Percentiles rank a stretch among this genome's conserved stretches.
phyloP scores from a whole-genome alignment of 2,113 vertebrate genomes.

The Nematolebias whitei region DNA sequence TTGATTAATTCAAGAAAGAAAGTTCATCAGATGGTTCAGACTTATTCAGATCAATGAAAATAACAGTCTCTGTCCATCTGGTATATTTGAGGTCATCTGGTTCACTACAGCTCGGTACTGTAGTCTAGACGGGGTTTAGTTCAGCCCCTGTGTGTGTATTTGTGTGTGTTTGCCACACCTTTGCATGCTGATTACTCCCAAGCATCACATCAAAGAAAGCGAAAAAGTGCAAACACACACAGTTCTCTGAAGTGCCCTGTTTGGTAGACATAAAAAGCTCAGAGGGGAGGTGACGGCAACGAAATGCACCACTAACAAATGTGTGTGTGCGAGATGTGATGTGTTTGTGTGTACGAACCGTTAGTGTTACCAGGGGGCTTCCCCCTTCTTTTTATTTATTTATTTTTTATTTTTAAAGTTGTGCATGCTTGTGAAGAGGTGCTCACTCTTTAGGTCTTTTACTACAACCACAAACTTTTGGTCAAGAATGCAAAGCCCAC shows the following conservation, averaged over 20 bases:
- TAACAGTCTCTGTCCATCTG: no score
- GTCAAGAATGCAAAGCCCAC: constrained; percentile 5
- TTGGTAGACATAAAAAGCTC: constrained; percentile 40
- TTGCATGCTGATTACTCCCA: constrained; percentile 35
- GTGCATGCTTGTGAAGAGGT: neutral
- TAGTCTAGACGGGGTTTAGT: constrained; percentile 47
- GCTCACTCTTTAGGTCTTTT: neutral
- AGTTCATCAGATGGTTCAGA: no score
- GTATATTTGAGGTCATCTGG: no score
- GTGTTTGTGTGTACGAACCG: constrained; percentile 23
- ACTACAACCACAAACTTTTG: constrained; percentile 4
- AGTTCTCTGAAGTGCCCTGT: constrained; percentile 39
- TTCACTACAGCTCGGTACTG: constrained; percentile 9
- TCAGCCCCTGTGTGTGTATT: constrained; percentile 18
- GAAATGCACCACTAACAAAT: constrained; percentile 3
- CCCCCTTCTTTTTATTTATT: constrained; percentile 11
- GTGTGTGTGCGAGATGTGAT: constrained; percentile 17
- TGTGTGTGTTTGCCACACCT: constrained; percentile 28
- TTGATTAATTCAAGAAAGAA: no score
- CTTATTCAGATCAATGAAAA: no score
- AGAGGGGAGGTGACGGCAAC: constrained; percentile 25
- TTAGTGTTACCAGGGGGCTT: constrained; percentile 46
- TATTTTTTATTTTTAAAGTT: constrained; percentile 3
- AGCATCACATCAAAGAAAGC: constrained; percentile 58
- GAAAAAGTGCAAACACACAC: constrained; percentile 42